These are phyloP conservation scores for Potorous gilbertii DNA, from an alignment of 2,797 vertebrate species.

Conservation along the genomic window DNA sequence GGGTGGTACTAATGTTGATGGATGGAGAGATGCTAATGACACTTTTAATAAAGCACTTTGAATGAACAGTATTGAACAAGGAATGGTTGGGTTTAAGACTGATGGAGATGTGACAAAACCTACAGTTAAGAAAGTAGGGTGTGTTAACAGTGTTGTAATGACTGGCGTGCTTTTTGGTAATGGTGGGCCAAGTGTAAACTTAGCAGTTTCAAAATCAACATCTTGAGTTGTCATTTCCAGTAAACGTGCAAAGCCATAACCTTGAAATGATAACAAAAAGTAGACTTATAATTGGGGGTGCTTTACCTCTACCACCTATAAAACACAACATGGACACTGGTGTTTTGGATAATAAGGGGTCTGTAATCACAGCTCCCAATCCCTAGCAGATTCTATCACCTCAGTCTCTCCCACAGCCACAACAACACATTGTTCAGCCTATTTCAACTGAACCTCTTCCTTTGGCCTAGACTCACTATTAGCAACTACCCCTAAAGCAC, in stretches of 20 bases:
- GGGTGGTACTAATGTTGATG: slow-evolving; percentile 94
- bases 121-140: slow-evolving; percentile 93
- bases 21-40: slow-evolving; percentile 94
- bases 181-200: slow-evolving; percentile 89
- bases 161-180: slow-evolving; percentile 89
- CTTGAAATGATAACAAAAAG: slow-evolving; percentile 93
- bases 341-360: slow-evolving; percentile 96
- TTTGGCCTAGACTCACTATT: slow-evolving; percentile 90
- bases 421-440: slow-evolving; percentile 89
- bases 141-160: slow-evolving; percentile 90
- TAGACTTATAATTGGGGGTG: slow-evolving; percentile 88
- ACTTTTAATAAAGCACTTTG: slow-evolving; percentile 96
- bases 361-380: slow-evolving; percentile 90
- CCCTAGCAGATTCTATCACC: slow-evolving; percentile 87
- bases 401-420: slow-evolving; percentile 87
- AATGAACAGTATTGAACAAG: slow-evolving; percentile 97
- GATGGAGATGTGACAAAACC: slow-evolving; percentile 91
- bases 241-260: slow-evolving; percentile 94
- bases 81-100: slow-evolving; percentile 96
- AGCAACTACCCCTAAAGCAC: slow-evolving; percentile 91
- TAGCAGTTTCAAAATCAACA: slow-evolving; percentile 93
- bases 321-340: slow-evolving; percentile 99
- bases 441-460: slow-evolving; percentile 88
- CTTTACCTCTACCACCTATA: slow-evolving; percentile 93
- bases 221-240: slow-evolving; percentile 97